Conservation (phyloP, 2,797 vertebrate species). For the Sardinella longiceps region DNA sequence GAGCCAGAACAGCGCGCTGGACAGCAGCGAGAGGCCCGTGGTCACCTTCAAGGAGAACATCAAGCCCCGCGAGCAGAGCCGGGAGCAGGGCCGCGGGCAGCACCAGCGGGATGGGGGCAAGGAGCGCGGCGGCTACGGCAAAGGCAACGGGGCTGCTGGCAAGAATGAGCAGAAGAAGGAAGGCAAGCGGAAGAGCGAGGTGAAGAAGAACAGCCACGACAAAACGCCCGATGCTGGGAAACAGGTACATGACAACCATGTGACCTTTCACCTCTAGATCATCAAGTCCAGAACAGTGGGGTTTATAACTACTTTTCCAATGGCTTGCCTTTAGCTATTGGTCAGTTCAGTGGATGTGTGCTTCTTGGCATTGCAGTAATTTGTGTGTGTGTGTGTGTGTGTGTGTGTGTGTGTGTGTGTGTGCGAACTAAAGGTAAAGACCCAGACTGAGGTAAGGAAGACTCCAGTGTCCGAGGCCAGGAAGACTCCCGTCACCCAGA, state of each 20-base stretch:
- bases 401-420: too few species aligned
- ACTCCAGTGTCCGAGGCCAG: conserved; percentile 92
- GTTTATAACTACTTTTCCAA: not conserved
- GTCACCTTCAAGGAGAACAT: conserved; percentile 98
- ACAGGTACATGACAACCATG: conserved; percentile 72
- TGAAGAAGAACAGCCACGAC: conserved; percentile 83
- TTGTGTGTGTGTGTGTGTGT: conserved; percentile 37
- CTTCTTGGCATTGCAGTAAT: not conserved
- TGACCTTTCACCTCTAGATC: not conserved
- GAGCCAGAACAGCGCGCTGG: conserved; percentile 81
- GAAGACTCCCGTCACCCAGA: conserved; percentile 89
- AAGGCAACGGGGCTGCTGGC: conserved; percentile 75
- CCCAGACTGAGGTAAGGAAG: conserved; percentile 90
- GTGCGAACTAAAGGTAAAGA: conserved; percentile 93
- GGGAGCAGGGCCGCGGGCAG: conserved; percentile 77
- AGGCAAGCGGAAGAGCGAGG: conserved; percentile 89
- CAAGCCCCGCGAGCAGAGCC: conserved; percentile 88
- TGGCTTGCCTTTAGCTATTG: not conserved
- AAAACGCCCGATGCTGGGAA: conserved; percentile 83
- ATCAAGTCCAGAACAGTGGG: not conserved
- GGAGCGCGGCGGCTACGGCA: conserved; percentile 81
- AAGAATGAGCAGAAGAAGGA: conserved; percentile 89
- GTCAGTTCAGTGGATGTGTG: not conserved
- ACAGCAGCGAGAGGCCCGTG: conserved; percentile 86
- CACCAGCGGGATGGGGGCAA: conserved; percentile 80